A percentile compares a stretch with the other conserved stretches of the same genome.
Conservation (phyloP, 2,797 vertebrate species). For the Huso huso region DNA sequence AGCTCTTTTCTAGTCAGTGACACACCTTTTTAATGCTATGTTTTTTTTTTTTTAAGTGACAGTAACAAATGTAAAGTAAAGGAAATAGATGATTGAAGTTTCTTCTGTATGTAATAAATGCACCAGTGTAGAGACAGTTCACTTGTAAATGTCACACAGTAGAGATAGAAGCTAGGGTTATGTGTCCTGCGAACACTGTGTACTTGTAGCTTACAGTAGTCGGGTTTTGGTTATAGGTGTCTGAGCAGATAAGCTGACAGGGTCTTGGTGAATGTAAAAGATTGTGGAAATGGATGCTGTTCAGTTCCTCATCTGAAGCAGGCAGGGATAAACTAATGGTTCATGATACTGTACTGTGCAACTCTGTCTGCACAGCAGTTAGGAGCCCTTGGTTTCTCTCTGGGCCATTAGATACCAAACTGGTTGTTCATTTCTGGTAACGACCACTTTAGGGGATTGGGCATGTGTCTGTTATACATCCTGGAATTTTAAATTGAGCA, state of each 20-base stretch:
- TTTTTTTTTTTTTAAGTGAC: too few relatives aligned
- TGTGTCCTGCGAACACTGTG: background rate
- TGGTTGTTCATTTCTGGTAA: background rate
- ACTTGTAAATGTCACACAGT: background rate
- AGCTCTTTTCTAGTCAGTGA: too few relatives aligned
- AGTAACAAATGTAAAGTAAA: background rate
- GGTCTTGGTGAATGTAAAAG: background rate
- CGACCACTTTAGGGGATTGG: background rate
- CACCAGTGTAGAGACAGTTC: background rate
- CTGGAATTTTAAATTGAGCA: too few relatives aligned
- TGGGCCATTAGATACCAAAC: background rate
- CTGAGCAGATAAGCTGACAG: background rate
- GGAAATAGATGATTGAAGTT: background rate
- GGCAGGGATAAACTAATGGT: background rate
- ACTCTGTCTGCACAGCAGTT: background rate
- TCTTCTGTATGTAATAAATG: background rate
- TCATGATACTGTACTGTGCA: background rate
- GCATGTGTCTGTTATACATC: background rate
- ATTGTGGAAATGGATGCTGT: background rate
- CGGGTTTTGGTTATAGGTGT: background rate
- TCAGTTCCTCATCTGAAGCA: background rate
- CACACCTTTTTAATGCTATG: too few relatives aligned
- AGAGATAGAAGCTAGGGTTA: background rate
- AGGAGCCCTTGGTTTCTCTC: background rate
- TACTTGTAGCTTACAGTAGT: background rate